Percentiles rank a stretch among this genome's conserved stretches.
Conservation (phyloP, 1,140 invertebrate species). For the Drusus annulatus region DNA sequence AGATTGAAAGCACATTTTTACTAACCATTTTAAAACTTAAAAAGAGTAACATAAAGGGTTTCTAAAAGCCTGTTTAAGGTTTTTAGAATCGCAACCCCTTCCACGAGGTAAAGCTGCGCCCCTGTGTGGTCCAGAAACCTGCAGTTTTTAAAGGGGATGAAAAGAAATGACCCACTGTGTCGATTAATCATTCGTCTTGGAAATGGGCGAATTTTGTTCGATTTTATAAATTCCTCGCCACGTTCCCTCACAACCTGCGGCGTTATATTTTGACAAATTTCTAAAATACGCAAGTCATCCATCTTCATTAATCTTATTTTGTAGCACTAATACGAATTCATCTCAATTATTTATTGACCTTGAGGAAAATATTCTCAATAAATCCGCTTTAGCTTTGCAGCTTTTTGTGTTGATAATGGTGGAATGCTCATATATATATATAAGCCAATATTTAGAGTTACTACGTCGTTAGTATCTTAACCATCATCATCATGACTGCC, state of each 20-base stretch:
- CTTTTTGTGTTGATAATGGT: neutral
- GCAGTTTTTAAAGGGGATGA: neutral
- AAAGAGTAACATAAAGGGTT: too few relatives aligned
- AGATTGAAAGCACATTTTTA: too few relatives aligned
- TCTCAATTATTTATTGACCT: constrained; percentile 17
- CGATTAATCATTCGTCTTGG: constrained; percentile 19
- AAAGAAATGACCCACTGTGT: neutral
- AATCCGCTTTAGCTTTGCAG: neutral
- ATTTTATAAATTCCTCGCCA: neutral
- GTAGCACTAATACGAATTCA: neutral
- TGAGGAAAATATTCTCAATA: neutral
- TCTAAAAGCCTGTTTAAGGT: neutral
- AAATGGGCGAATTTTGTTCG: constrained; percentile 7
- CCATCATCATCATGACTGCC: too few relatives aligned
- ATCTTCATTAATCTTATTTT: constrained; percentile 34
- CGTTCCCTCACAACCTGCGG: neutral
- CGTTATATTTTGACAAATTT: constrained; percentile 30
- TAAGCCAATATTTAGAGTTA: too few relatives aligned
- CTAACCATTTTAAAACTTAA: too few relatives aligned
- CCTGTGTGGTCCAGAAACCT: constrained; percentile 4
- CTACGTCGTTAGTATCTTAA: too few relatives aligned
- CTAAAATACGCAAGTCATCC: constrained; percentile 11
- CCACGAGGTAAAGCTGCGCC: neutral
- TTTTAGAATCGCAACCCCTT: neutral
- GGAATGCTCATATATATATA: too few relatives aligned